phyloP scores from a whole-genome alignment of 1,140 invertebrate genomes.

The Holotrichia oblita region DNA sequence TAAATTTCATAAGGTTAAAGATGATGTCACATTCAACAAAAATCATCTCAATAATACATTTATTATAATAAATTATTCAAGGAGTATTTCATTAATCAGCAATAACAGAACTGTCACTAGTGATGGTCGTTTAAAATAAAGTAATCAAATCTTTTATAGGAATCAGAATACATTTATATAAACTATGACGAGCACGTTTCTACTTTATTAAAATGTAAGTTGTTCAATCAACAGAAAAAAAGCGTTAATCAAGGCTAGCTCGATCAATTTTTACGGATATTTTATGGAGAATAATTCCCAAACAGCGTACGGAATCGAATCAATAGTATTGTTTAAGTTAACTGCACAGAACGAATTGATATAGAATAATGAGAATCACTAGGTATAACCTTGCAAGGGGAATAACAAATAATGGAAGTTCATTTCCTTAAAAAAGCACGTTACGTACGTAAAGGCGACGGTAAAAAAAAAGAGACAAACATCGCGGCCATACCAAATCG shows the following conservation, averaged over 20 bases:
- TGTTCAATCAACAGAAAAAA: neutral
- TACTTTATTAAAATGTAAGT: conserved; percentile 18
- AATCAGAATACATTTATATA: neutral
- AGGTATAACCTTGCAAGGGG: conserved; percentile 2
- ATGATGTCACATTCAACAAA: too few relatives aligned
- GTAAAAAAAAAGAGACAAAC: neutral
- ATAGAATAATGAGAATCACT: conserved; percentile 20
- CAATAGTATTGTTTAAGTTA: conserved; percentile 10
- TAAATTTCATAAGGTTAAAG: too few relatives aligned
- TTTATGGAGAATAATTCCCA: neutral
- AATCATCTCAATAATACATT: too few relatives aligned
- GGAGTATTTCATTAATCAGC: too few relatives aligned
- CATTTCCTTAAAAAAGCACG: conserved; percentile 23
- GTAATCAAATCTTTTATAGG: neutral
- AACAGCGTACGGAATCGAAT: neutral
- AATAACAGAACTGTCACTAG: too few relatives aligned
- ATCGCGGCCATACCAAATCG: conserved; percentile 9
- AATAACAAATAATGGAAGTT: conserved; percentile 23
- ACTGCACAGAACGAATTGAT: conserved; percentile 18
- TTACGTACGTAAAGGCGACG: neutral
- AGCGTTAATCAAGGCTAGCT: neutral
- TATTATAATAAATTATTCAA: too few relatives aligned
- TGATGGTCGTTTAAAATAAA: too few relatives aligned
- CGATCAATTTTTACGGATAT: conserved; percentile 18
- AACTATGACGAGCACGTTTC: neutral